Evolutionary conservation across 1,140 invertebrate genomes (phyloP).

Genomic region (Drosophila cardini): DNA sequence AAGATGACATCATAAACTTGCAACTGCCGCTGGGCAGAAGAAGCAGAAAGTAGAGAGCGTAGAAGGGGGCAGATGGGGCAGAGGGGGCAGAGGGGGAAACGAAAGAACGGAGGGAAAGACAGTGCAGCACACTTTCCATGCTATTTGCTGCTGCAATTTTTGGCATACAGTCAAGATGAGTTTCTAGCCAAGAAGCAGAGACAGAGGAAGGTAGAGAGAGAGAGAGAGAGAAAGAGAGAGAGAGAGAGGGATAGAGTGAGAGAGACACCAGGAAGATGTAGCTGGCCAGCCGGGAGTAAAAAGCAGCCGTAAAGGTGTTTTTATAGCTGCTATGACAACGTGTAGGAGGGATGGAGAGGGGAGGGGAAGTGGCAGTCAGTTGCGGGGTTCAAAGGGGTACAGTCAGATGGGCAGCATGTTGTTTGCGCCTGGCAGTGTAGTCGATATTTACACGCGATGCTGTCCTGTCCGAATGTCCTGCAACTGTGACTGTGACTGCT

Average conservation of each 20-base stretch:
- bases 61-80: not conserved
- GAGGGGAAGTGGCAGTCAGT: not conserved
- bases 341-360: no score
- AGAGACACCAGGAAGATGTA: no score
- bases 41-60: conserved; percentile 31
- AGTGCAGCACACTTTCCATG: conserved; percentile 49
- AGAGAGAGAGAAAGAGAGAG: conserved; percentile 15
- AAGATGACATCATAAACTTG: conserved; percentile 75
- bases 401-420: conserved; percentile 64
- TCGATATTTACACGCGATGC: conserved; percentile 71
- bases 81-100: not conserved
- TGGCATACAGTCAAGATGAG: conserved; percentile 74
- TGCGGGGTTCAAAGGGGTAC: not conserved
- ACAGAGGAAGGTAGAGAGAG: not conserved
- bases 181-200: conserved; percentile 11
- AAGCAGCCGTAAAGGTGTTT: conserved; percentile 72
- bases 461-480: conserved; percentile 35
- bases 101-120: no score
- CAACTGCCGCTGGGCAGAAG: conserved; percentile 32
- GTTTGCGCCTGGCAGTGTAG: conserved; percentile 59
- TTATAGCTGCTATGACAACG: conserved; percentile 61
- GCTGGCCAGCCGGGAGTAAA: conserved; percentile 5
- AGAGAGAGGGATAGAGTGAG: conserved; percentile 20
- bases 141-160: conserved; percentile 56
- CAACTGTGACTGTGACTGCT: conserved; percentile 23